These are phyloP conservation scores for Orestias chungarensis DNA, from an alignment of 2,797 vertebrate species.

Conservation along the genomic window DNA sequence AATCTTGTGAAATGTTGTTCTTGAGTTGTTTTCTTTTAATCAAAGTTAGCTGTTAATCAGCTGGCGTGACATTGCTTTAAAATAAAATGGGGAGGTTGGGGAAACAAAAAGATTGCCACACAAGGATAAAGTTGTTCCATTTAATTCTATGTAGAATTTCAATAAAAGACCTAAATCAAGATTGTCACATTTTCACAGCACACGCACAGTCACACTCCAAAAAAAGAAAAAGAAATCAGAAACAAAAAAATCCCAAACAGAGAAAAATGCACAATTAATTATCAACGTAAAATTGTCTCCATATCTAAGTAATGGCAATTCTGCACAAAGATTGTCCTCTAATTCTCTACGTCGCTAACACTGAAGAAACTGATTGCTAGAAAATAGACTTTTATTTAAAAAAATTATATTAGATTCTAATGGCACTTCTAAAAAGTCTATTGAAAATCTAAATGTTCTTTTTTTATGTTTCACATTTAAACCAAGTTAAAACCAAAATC, in stretches of 20 bases:
- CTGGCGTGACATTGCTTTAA: conserved; percentile 2
- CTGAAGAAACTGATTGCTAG: conserved; percentile 82
- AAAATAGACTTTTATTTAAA: conserved; percentile 86
- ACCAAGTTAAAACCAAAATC: conserved; percentile 78
- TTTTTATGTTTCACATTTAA: conserved; percentile 56
- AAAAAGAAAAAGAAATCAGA: conserved; percentile 63
- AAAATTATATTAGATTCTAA: conserved; percentile 89
- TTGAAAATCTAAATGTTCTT: conserved; percentile 77
- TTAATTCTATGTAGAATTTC: conserved; percentile 85
- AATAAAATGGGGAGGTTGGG: not conserved
- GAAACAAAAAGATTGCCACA: conserved; percentile 63
- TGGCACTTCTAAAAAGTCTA: conserved; percentile 88
- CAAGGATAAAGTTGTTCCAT: conserved; percentile 77
- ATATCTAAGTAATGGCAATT: conserved; percentile 81
- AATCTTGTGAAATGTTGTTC: not conserved
- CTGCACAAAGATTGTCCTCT: conserved; percentile 85
- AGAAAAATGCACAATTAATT: conserved; percentile 75
- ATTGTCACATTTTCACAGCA: conserved; percentile 89
- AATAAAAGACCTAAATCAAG: conserved; percentile 85
- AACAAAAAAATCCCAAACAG: conserved; percentile 50
- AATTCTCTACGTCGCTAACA: conserved; percentile 82
- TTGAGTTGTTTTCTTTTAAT: not conserved
- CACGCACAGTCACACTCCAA: conserved; percentile 78
- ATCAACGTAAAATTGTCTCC: conserved; percentile 75
- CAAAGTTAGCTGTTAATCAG: not conserved